Evolutionary conservation across 2,797 vertebrate genomes (phyloP), one percentile per base, ranked within the genome.

Genomic region (Zenarchopterus dispar): DNA sequence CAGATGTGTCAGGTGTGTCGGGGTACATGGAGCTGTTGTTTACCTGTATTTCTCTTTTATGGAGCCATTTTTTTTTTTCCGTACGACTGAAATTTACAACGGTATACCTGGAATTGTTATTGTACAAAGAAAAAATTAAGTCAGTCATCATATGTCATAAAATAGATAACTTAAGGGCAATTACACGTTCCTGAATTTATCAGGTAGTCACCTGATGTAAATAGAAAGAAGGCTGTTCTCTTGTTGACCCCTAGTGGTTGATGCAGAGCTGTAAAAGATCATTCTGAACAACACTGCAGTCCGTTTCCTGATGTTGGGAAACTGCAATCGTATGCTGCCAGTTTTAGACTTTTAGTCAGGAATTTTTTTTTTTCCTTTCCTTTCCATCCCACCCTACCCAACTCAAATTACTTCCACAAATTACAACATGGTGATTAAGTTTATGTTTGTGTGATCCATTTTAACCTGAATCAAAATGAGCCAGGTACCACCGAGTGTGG

Each of bases 201-300:
- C 61, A 58, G 52, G 48, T 41, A 59, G 67, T 79, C 64, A 51
- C 23, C 73, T 73, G 73, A 70, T 65, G 22, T 41, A 6, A 33
- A 62, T 11, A n/a, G 2, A 43, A 54, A 8, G 18, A 55, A 72
- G 75, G 43, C 18, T 0, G 28, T 6, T 17, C 19, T 49, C 9
- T 19, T 31, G 50, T 10, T 43, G 73, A 87, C 90, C 75, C 65
- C 84, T 84, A 68, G 75, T 88, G 90, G 79, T 26, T 22, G 23
- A 67, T 39, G 1, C 33, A 36, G 33, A 36, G 8, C 24, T 26
- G 24, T 26, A 3, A 28, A 36, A 36, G 33, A 36, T 11, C 11
- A 13, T 13, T 0, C 13, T 36, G 33, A 39, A 39, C 36, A 39
- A 13, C 36, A 39, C 36, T 39, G 36, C 36, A 39, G 18, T 10